phyloP scores from a whole-genome alignment of 2,113 vertebrate species.

The Pangasianodon gigas region DNA sequence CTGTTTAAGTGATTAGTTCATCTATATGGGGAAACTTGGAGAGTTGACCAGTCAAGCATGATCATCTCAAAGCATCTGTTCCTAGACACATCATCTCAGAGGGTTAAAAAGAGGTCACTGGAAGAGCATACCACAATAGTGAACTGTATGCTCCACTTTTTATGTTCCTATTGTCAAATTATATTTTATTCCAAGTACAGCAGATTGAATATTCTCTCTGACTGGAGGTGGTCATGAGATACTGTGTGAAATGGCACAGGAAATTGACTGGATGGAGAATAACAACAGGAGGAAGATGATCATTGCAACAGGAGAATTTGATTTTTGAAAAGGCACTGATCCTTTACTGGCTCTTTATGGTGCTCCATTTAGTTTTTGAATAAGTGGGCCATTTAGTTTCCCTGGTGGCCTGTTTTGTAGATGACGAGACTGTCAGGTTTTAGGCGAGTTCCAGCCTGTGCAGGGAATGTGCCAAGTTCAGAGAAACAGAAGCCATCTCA shows the following conservation, averaged over 20 bases:
- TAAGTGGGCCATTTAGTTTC: neutral
- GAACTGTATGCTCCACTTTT: constrained; percentile 1
- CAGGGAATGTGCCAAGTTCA: constrained; percentile 36
- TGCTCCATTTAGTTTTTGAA: constrained; percentile 1
- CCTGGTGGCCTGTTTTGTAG: neutral
- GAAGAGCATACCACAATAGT: neutral
- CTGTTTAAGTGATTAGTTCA: neutral
- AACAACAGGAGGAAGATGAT: neutral
- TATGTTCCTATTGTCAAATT: neutral
- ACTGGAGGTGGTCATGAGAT: neutral
- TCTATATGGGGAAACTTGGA: neutral
- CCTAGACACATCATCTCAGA: neutral
- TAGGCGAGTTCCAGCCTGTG: constrained; percentile 2
- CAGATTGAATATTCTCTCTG: neutral
- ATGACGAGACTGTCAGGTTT: constrained; percentile 13
- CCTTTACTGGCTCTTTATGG: neutral
- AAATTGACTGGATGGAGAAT: neutral
- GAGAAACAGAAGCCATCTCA: constrained; percentile 44
- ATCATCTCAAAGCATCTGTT: neutral
- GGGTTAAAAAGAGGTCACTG: no score
- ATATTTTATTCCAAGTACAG: neutral
- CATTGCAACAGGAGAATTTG: neutral
- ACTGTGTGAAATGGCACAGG: neutral
- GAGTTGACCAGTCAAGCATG: neutral
- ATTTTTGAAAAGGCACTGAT: neutral